Base-by-base conservation (phyloP, 2,888 invertebrate species). In the Pantelozetes paolii region DNA sequence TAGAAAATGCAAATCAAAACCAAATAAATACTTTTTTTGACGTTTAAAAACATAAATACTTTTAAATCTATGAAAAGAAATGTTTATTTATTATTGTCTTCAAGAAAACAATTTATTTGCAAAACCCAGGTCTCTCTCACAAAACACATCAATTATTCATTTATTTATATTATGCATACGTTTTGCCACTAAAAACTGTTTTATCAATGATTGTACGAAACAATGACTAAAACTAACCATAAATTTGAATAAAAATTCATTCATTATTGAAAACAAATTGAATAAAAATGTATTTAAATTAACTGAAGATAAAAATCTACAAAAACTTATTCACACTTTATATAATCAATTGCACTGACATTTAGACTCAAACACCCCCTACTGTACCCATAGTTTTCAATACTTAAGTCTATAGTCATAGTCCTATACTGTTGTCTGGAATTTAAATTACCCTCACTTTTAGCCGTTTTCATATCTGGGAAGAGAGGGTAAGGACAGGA, bases 1-100 rank as follows among this genome's bases (percentile, higher is more conserved):
- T 64, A 64, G 20, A 32, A 20, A 64, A 64, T 64, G 62, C 62
- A 64, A 64, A 64, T 64, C 62, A 64, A 32, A 36, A 64, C 62
- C 18, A 36, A 36, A 64, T 64, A 64, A 40, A 64, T 32, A 64
- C 18, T 32, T 28, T 20, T 23, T 64, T 64, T 64, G 62, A 64
- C 62, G 62, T 32, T 20, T 36, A 36, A 48, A 59, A 36, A 40
- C 62, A 36, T 36, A 36, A 48, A 59, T 20, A 40, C 62, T 20
- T 64, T 64, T 59, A 36, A 36, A 18, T 36, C 8, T 36, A 36
- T 8, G 48, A 64, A 36, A 64, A 36, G 5, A 36, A 64, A 36
- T 28, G 9, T 28, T 32, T 64, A n/a, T 64, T 36, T 54, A 32
- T 57, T 57, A 57, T 64, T 64, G 62, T 64, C 62, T 32, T 1